These are phyloP conservation scores for Bufo gargarizans DNA, from an alignment of 2,113 vertebrate species.

Conservation along the genomic window DNA sequence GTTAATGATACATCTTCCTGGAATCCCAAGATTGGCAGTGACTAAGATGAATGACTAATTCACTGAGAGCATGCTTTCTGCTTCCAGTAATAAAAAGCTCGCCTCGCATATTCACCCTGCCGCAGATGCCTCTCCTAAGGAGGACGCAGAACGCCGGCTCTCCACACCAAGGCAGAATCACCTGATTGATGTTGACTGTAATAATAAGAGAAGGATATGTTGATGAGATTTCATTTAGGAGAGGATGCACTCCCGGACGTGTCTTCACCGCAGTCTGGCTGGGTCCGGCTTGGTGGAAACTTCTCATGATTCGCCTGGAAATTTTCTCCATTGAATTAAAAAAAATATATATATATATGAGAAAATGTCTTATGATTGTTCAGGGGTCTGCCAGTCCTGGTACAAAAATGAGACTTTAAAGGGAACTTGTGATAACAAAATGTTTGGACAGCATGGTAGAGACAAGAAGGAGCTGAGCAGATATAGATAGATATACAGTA, in stretches of 20 bases:
- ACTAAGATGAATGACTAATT: slow-evolving; percentile 80
- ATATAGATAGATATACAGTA: too few relatives aligned
- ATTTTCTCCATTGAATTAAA: not conserved
- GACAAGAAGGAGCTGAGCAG: too few relatives aligned
- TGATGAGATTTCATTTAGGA: slow-evolving; percentile 76
- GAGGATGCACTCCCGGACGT: slow-evolving; percentile 32
- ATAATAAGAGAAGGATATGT: slow-evolving; percentile 77
- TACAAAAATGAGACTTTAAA: not conserved
- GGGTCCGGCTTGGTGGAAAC: not conserved
- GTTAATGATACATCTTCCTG: slow-evolving; percentile 69
- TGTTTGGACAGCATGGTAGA: too few relatives aligned
- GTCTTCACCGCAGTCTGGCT: slow-evolving; percentile 4
- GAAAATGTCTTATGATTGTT: not conserved
- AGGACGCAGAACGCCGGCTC: slow-evolving; percentile 72
- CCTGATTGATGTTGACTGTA: slow-evolving; percentile 79
- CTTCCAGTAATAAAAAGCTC: slow-evolving; percentile 80
- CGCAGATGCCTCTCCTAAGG: slow-evolving; percentile 73
- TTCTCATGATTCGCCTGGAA: not conserved
- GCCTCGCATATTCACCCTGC: slow-evolving; percentile 72
- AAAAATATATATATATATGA: not conserved
- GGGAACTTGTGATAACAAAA: not conserved
- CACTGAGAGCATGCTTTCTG: slow-evolving; percentile 72
- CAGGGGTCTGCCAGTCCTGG: not conserved
- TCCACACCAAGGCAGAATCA: slow-evolving; percentile 75
- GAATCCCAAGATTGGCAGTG: slow-evolving; percentile 71